Conservation (phyloP, 2,888 invertebrate species). For the Clostera curtula region DNA sequence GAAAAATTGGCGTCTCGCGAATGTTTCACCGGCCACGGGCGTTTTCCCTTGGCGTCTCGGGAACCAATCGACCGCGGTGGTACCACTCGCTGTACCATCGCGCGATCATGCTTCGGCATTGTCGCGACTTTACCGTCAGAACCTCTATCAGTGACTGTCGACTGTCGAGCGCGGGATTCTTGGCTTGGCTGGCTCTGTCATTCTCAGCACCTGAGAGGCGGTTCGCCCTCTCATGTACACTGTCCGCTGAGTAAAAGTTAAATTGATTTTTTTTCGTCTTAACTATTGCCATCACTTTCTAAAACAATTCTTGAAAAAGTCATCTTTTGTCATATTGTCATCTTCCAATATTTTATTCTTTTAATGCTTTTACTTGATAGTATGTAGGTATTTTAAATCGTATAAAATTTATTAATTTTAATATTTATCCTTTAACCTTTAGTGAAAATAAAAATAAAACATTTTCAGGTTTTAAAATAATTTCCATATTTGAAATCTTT, state of each 20-base stretch:
- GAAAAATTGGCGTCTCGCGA: conserved; percentile 68
- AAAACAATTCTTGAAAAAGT: too few relatives aligned
- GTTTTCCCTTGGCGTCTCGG: conserved; percentile 53
- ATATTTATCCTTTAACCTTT: too few relatives aligned
- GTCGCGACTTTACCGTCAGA: conserved; percentile 23
- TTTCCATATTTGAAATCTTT: conserved; percentile 5
- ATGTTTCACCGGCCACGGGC: conserved; percentile 63
- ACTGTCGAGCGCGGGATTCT: too few relatives aligned
- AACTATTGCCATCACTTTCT: conserved; percentile 13
- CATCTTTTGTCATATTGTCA: too few relatives aligned
- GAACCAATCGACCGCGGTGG: conserved; percentile 48
- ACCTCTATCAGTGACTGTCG: conserved; percentile 27
- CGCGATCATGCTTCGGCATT: conserved; percentile 16
- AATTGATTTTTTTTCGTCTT: conserved; percentile 8
- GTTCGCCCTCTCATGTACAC: conserved; percentile 19
- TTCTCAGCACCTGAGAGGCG: conserved; percentile 15
- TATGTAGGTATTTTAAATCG: too few relatives aligned
- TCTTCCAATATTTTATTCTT: too few relatives aligned
- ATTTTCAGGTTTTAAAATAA: conserved; percentile 6
- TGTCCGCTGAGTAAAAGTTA: conserved; percentile 8
- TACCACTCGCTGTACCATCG: conserved; percentile 14
- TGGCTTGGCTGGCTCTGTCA: conserved; percentile 10
- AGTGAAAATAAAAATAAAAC: too few relatives aligned
- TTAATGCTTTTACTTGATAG: too few relatives aligned
- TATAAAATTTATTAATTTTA: too few relatives aligned